A percentile compares a stretch with the other conserved stretches of the same genome.
phyloP scores from a whole-genome alignment of 2,797 vertebrate species.

The Trichosurus vulpecula region DNA sequence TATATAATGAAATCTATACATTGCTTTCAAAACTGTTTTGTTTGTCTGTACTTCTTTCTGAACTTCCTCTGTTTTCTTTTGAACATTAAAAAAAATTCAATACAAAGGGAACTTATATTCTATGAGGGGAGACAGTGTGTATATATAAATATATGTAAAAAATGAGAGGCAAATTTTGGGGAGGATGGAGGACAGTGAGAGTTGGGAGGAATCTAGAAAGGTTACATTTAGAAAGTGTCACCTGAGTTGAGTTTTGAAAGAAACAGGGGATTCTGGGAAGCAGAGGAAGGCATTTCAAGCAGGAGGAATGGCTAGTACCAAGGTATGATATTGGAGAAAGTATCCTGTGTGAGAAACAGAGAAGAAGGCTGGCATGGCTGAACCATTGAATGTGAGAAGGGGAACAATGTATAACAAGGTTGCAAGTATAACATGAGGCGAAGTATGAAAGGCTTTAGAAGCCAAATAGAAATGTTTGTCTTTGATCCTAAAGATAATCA shows the following conservation, averaged over 20 bases:
- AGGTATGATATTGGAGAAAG: neutral
- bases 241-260: neutral
- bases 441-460: neutral
- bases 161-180: neutral
- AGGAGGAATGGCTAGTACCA: neutral
- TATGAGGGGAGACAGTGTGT: neutral
- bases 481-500: neutral
- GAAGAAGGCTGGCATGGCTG: neutral
- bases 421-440: neutral
- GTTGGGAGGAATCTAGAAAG: neutral
- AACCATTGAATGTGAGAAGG: neutral
- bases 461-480: neutral
- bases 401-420: neutral
- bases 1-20: neutral
- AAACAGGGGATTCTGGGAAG: neutral
- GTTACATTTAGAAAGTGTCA: neutral
- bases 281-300: neutral
- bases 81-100: neutral
- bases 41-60: neutral
- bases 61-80: neutral
- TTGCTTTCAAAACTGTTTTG: neutral
- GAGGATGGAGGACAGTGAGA: neutral
- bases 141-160: neutral
- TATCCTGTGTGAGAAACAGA: neutral
- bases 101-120: neutral